Base-by-base conservation (phyloP, 2,888 invertebrate species). In the Troides aeacus region DNA sequence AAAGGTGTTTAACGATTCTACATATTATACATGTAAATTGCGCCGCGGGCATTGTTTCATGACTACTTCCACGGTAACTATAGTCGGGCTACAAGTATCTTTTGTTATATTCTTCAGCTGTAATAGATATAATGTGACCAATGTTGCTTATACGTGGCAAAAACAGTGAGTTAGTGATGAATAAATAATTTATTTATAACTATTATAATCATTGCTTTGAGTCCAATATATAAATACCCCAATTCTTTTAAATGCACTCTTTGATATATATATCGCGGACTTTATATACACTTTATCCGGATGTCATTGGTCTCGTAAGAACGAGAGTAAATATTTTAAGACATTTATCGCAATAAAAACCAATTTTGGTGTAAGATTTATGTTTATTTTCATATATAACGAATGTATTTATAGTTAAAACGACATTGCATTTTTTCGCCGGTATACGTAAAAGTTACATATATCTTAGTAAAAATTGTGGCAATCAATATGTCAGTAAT, bases 1-100 rank as follows among this genome's bases (percentile, higher is more conserved):
- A 66, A 66, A 66, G 59, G 60, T 50, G 21, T 66, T 66, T 66
- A 65, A 66, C 59, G 59, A 66, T 58, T 66, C 46, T 50, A 60
- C 59, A 66, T 60, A 66, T 66, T 60, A 60, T 66, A 46, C 42
- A 58, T 50, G 59, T 30, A 46, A 59, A 46, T 12, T 60, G 24
- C 42, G n/a, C 10, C 59, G 59, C 58, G 59, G 30, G 24, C 30
- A 66, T 66, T 66, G 66, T 58, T 66, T 50, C 39, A 61, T 36
- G 53, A 56, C 39, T 66, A 66, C 36, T n/a, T 61, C 53, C 53
- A 39, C 66, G 61, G 53, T 58, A 50, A 60, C 65, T 66, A 46
- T 42, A 66, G 59, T 30, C 46, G 59, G 50, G 53, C 23, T 60
- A 60, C 36, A 60, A 50, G 46, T 23, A 42, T 30, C 59, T 50